Conservation (phyloP, 2,888 invertebrate genomes). For the Alsophila aescularia region DNA sequence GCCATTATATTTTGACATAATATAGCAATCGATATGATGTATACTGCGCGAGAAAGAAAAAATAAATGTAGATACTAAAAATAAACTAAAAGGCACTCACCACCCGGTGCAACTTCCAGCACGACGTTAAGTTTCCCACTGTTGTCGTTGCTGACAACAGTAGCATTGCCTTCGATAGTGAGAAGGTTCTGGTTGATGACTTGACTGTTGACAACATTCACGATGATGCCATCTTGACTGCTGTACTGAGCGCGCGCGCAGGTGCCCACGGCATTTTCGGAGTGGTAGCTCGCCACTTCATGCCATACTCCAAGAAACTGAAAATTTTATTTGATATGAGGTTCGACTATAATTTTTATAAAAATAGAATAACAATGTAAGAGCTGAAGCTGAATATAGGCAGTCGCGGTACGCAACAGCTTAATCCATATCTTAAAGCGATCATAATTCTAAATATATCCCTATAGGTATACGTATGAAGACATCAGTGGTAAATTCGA, state of each 20-base stretch:
- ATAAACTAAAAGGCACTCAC: constrained; percentile 43
- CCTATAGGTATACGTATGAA: too few relatives aligned
- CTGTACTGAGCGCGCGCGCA: constrained; percentile 64
- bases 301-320: constrained; percentile 73
- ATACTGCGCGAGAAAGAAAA: too few relatives aligned
- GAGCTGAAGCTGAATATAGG: too few relatives aligned
- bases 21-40: too few relatives aligned
- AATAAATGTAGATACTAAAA: neutral
- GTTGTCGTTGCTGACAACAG: constrained; percentile 49
- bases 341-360: too few relatives aligned
- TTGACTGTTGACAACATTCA: constrained; percentile 66
- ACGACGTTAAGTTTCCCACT: constrained; percentile 62
- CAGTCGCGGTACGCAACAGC: too few relatives aligned
- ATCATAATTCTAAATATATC: too few relatives aligned
- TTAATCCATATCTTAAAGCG: too few relatives aligned
- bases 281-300: constrained; percentile 62
- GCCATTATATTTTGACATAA: too few relatives aligned
- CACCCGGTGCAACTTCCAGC: constrained; percentile 51
- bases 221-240: constrained; percentile 38
- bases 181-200: constrained; percentile 57
- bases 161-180: constrained; percentile 61
- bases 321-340: too few relatives aligned
- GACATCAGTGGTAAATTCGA: too few relatives aligned
- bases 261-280: constrained; percentile 52
- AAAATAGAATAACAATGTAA: too few relatives aligned